Percentiles rank a stretch among this genome's conserved stretches.
Evolutionary conservation across 2,797 vertebrate genomes (phyloP).

Genomic region (Holocentrus rufus): DNA sequence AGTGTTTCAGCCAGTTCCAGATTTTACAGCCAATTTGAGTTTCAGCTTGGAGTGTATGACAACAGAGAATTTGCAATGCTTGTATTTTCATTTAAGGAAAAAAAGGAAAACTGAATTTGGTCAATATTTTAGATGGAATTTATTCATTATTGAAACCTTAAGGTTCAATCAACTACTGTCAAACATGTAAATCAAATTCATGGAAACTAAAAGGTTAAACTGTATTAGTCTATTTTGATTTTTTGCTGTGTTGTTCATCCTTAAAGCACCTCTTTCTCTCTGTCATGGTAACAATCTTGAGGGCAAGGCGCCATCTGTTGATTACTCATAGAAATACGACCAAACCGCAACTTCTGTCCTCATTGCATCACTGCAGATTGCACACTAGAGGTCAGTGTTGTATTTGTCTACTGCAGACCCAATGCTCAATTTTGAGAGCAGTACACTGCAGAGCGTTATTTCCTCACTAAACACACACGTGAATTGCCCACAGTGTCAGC

Average conservation of each 20-base stretch:
- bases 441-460: background rate
- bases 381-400: conserved; percentile 66
- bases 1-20: background rate
- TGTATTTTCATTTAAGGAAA: background rate
- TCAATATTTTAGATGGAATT: no score
- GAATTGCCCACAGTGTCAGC: background rate
- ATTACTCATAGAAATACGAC: conserved; percentile 13
- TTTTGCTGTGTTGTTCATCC: background rate
- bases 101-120: background rate
- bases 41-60: no score
- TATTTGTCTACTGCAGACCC: conserved; percentile 3
- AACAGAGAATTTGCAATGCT: background rate
- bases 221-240: no score
- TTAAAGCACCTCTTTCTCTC: background rate
- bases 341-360: background rate
- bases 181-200: background rate
- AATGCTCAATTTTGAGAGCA: background rate
- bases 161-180: background rate
- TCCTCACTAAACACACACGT: background rate
- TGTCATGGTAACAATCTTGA: conserved; percentile 10
- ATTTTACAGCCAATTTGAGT: background rate
- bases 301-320: conserved; percentile 62
- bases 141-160: background rate
- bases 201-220: background rate
- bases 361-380: background rate